Percentiles rank a stretch among this genome's conserved stretches.
Evolutionary conservation across 2,113 vertebrate species (phyloP).

Genomic region (Suricata suricatta): DNA sequence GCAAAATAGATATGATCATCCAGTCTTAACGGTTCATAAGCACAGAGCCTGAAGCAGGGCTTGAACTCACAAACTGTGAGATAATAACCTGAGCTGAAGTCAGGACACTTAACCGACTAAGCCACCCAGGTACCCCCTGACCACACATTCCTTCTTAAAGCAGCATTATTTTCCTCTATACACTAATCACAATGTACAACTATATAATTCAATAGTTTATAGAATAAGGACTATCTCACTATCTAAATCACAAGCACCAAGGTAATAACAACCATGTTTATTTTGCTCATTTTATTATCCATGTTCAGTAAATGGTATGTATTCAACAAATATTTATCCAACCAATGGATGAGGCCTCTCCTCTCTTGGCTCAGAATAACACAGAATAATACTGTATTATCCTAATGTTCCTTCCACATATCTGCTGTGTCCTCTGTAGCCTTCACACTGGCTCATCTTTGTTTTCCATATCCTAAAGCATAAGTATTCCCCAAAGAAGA

Average conservation of each 20-base stretch:
- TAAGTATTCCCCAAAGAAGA: background rate
- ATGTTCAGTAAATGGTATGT: background rate
- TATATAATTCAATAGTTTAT: background rate
- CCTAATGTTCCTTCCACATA: background rate
- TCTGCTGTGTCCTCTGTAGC: background rate
- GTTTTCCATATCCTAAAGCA: background rate
- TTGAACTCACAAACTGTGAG: too few relatives aligned
- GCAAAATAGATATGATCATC: background rate
- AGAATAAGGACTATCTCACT: background rate
- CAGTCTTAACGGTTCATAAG: background rate
- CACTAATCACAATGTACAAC: background rate
- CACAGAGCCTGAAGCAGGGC: too few relatives aligned
- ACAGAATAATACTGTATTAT: background rate
- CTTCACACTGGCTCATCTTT: background rate
- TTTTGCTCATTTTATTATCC: background rate
- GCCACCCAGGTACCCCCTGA: background rate
- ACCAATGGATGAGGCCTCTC: background rate
- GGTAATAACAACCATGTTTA: background rate
- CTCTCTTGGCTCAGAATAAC: background rate
- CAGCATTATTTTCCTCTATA: background rate
- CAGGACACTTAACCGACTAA: too few relatives aligned
- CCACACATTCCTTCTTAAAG: background rate
- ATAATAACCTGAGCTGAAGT: too few relatives aligned
- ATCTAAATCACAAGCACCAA: background rate
- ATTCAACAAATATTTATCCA: background rate